Conservation (phyloP, 2,888 invertebrate species). For the Tinea trinotella region DNA sequence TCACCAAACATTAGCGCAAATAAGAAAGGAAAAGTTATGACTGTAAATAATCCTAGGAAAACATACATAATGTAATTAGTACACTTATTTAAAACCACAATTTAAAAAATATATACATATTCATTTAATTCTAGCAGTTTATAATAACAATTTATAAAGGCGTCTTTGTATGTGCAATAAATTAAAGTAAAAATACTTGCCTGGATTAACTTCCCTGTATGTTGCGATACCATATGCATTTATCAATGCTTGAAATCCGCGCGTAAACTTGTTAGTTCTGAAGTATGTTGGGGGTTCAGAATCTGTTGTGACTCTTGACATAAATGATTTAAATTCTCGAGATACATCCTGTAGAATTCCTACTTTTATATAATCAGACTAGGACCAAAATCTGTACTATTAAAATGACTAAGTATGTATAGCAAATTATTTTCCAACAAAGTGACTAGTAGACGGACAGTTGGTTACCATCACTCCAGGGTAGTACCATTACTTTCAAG, state of each 20-base stretch:
- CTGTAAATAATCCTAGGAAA: conserved; percentile 85
- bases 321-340: conserved; percentile 73
- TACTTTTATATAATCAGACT: background rate
- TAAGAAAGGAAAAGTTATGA: conserved; percentile 94
- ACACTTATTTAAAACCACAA: too few species aligned
- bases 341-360: conserved; percentile 26
- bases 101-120: too few species aligned
- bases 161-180: too few species aligned
- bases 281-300: conserved; percentile 90
- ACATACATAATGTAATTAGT: too few species aligned
- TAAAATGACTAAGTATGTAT: background rate
- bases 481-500: too few species aligned
- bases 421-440: too few species aligned
- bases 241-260: conserved; percentile 91
- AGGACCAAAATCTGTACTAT: background rate
- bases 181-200: conserved; percentile 37
- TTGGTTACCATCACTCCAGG: too few species aligned
- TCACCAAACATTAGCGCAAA: conserved; percentile 98
- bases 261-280: conserved; percentile 91
- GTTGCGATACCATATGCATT: conserved; percentile 92
- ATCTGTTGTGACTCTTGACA: conserved; percentile 80
- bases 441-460: too few species aligned
- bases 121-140: too few species aligned
- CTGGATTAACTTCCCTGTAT: conserved; percentile 93
- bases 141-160: too few species aligned